Percentiles rank a stretch among this genome's conserved stretches.
Evolutionary conservation across 1,140 invertebrate species (phyloP).

Genomic region (Acromyrmex echinatior): DNA sequence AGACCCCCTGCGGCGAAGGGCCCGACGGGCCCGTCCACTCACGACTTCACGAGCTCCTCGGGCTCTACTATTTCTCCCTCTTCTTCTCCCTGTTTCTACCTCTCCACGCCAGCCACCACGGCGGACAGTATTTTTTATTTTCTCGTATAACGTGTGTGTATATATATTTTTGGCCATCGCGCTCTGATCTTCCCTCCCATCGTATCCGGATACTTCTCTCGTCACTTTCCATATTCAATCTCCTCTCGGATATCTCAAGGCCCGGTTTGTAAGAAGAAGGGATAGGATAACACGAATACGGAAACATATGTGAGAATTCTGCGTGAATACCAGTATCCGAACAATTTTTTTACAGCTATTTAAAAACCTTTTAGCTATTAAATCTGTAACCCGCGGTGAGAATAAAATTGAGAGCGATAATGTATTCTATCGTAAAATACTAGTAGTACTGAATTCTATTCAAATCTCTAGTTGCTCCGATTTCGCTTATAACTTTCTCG

Average conservation of each 20-base stretch:
- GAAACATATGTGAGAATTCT: background rate
- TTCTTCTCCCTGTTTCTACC: constrained; percentile 17
- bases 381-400: background rate
- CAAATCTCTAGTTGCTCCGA: background rate
- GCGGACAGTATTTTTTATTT: constrained; percentile 63
- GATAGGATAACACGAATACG: background rate
- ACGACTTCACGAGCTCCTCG: constrained; percentile 52
- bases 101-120: constrained; percentile 16
- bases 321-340: background rate
- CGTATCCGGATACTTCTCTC: constrained; percentile 66
- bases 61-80: constrained; percentile 22
- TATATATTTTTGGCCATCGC: constrained; percentile 22
- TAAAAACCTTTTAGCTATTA: background rate
- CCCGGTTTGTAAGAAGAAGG: background rate
- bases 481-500: constrained; percentile 2
- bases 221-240: constrained; percentile 72
- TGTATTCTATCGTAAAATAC: background rate
- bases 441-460: background rate
- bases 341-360: constrained; percentile 14
- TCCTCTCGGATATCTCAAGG: constrained; percentile 33
- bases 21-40: constrained; percentile 76
- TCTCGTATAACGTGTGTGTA: background rate
- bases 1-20: constrained; percentile 83
- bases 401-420: background rate
- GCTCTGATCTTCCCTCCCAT: constrained; percentile 38